phyloP scores from a whole-genome alignment of 2,797 vertebrate species.

The Smutsia temminckii region DNA sequence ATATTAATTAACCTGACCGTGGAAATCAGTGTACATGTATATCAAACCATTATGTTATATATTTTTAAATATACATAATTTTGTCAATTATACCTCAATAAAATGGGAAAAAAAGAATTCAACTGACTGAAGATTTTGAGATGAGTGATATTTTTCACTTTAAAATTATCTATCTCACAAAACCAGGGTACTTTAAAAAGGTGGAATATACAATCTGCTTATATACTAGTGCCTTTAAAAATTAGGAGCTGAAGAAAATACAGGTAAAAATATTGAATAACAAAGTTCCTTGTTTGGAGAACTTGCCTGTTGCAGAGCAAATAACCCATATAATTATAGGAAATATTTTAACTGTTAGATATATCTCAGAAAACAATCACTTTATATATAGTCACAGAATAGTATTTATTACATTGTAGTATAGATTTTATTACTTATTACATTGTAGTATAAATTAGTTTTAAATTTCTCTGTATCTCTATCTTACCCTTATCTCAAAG shows the following conservation, averaged over 20 bases:
- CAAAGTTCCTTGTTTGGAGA: conserved; percentile 23
- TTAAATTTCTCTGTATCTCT: not conserved
- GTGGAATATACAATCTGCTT: conserved; percentile 49
- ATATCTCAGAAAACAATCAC: not conserved
- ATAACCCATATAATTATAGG: not conserved
- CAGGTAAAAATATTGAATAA: not conserved
- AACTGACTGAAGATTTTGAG: conserved; percentile 17
- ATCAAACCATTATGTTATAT: not conserved
- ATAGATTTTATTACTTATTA: not conserved
- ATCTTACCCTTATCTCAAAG: not conserved
- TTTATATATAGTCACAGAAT: not conserved
- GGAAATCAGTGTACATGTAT: not conserved
- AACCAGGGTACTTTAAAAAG: not conserved
- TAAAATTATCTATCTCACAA: conserved; percentile 23
- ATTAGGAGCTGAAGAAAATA: conserved; percentile 31
- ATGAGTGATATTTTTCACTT: conserved; percentile 25
- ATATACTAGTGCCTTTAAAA: conserved; percentile 42
- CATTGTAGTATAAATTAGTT: not conserved
- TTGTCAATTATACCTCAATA: conserved; percentile 23
- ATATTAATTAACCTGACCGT: not conserved
- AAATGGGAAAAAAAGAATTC: not conserved
- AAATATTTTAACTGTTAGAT: not conserved
- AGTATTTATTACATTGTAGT: not conserved
- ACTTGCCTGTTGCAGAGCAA: not conserved
- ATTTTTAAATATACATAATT: not conserved